A percentile compares a stretch with the other conserved stretches of the same genome.
These are phyloP conservation scores for Vireo altiloquus DNA, from an alignment of 2,113 vertebrate species.

Conservation along the genomic window DNA sequence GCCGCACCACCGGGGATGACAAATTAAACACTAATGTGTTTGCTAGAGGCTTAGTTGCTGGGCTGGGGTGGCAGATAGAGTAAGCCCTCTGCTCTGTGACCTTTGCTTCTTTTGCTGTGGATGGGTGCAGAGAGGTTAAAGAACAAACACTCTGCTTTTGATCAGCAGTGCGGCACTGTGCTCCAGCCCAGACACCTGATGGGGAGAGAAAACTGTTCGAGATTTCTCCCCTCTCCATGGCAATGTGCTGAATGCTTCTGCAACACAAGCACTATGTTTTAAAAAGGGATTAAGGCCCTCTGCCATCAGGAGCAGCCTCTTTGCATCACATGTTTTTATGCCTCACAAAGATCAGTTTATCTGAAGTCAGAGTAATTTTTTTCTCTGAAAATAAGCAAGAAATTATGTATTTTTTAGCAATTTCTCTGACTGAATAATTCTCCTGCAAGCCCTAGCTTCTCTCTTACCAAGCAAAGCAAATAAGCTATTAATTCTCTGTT, in stretches of 20 bases:
- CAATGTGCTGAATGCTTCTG: not conserved
- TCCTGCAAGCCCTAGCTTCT: not conserved
- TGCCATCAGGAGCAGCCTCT: not conserved
- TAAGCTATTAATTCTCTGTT: slow-evolving; percentile 53
- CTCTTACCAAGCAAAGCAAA: slow-evolving; percentile 42
- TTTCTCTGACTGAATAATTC: slow-evolving; percentile 13
- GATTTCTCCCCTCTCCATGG: not conserved
- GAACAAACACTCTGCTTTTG: slow-evolving; percentile 32
- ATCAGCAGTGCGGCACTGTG: not conserved
- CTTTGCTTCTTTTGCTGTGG: not conserved
- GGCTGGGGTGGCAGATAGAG: not conserved
- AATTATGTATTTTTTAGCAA: slow-evolving; percentile 24
- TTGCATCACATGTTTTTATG: not conserved
- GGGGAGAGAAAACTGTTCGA: not conserved
- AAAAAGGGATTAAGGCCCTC: not conserved
- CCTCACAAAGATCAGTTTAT: not conserved
- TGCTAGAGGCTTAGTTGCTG: slow-evolving; percentile 30
- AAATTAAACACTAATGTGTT: slow-evolving; percentile 52
- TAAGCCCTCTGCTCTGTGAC: not conserved
- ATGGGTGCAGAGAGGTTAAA: not conserved
- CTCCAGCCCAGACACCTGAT: not conserved
- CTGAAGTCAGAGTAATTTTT: not conserved
- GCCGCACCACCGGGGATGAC: not conserved
- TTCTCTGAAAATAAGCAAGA: not conserved
- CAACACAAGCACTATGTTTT: not conserved